These are phyloP conservation scores for Rhagium mordax DNA, from an alignment of 2,888 invertebrate species.

Conservation along the genomic window DNA sequence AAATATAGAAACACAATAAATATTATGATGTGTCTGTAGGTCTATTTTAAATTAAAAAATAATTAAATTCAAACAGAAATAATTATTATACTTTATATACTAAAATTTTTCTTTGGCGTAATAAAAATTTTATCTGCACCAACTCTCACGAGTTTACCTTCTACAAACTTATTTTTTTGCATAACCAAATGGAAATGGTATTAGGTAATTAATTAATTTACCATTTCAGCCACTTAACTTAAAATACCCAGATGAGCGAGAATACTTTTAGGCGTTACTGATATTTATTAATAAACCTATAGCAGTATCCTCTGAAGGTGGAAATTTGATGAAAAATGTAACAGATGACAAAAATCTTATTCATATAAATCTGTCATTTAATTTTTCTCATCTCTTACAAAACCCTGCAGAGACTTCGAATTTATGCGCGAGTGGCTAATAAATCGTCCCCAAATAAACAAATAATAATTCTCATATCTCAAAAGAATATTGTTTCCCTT, in stretches of 20 bases:
- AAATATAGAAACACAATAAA: too few relatives aligned
- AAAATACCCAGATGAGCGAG: background rate
- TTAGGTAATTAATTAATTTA: too few relatives aligned
- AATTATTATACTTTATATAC: too few relatives aligned
- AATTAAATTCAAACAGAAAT: too few relatives aligned
- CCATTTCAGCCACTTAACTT: too few relatives aligned
- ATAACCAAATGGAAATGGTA: too few relatives aligned
- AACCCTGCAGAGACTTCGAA: background rate
- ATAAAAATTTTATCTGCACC: too few relatives aligned
- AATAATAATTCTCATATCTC: slow-evolving; percentile 1
- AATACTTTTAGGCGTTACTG: background rate
- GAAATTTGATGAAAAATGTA: background rate
- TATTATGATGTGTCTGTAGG: too few relatives aligned
- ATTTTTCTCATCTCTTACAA: slow-evolving; percentile 8
- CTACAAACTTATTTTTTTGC: too few relatives aligned
- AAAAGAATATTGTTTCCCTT: slow-evolving; percentile 11
- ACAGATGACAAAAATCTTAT: background rate
- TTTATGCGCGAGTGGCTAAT: background rate
- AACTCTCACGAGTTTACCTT: too few relatives aligned
- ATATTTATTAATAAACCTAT: background rate
- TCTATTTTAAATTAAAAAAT: too few relatives aligned
- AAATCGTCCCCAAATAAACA: slow-evolving; percentile 15
- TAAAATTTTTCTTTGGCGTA: too few relatives aligned
- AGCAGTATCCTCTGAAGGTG: background rate
- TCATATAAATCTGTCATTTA: background rate